A percentile compares a stretch with the other conserved stretches of the same genome.
Evolutionary conservation across 1,140 invertebrate genomes (phyloP).

Genomic region (honey bee (Apis mellifera)): DNA sequence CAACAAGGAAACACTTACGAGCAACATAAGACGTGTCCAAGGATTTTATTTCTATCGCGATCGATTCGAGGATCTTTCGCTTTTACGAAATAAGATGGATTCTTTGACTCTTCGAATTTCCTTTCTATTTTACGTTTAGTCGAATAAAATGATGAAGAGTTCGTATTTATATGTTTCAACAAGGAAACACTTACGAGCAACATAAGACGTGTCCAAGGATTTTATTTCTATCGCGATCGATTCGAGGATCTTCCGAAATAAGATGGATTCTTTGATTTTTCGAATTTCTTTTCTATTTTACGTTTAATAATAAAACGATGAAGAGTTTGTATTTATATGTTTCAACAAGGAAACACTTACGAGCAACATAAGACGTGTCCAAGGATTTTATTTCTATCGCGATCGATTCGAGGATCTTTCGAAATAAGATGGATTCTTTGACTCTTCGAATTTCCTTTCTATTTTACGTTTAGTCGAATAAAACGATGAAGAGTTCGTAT

Average conservation of each 20-base stretch:
- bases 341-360: too few relatives aligned
- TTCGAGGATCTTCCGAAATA: neutral
- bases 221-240: neutral
- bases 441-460: too few relatives aligned
- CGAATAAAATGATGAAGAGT: neutral
- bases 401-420: too few relatives aligned
- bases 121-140: too few relatives aligned
- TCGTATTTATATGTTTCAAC: neutral
- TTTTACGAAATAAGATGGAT: neutral
- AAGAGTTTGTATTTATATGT: neutral
- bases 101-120: too few relatives aligned
- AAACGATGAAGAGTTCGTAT: neutral
- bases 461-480: too few relatives aligned
- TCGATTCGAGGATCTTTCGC: neutral
- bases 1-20: too few relatives aligned
- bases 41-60: neutral
- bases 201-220: neutral
- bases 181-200: too few relatives aligned
- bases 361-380: too few relatives aligned
- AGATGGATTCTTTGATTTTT: neutral
- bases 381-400: neutral
- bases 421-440: neutral
- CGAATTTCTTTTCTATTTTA: too few relatives aligned
- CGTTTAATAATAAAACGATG: too few relatives aligned
- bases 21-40: neutral